Conservation (phyloP, 2,113 vertebrate species). For the Pycnonotus jocosus region DNA sequence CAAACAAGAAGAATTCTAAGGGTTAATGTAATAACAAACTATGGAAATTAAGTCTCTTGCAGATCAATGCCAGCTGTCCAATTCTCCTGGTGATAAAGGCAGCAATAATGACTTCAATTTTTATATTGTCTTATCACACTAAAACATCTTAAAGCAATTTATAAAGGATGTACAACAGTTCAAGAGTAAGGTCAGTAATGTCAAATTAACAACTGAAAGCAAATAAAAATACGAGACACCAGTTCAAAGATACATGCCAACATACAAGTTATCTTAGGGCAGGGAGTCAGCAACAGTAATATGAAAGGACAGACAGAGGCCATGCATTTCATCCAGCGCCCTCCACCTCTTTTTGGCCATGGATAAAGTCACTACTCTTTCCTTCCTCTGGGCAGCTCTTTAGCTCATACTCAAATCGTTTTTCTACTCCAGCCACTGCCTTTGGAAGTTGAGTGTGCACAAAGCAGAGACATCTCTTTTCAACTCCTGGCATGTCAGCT, state of each 20-base stretch:
- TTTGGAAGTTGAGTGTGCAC: background rate
- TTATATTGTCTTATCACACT: constrained; percentile 20
- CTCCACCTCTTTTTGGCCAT: background rate
- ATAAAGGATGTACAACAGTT: background rate
- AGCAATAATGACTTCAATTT: constrained; percentile 36
- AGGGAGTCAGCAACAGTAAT: background rate
- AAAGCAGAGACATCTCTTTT: background rate
- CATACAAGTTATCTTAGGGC: background rate
- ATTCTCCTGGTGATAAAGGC: background rate
- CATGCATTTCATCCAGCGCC: background rate
- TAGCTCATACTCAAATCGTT: background rate
- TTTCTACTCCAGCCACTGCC: background rate
- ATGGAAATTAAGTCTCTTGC: background rate
- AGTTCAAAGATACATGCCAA: background rate
- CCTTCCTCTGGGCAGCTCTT: background rate
- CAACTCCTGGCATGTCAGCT: background rate
- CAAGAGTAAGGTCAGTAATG: background rate
- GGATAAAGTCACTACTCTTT: background rate
- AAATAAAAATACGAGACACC: background rate
- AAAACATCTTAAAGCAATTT: constrained; percentile 46
- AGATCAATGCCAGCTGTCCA: constrained; percentile 41
- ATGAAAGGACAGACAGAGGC: background rate
- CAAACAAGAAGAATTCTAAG: background rate
- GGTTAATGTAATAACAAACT: constrained; percentile 26
- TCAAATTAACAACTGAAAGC: background rate